Evolutionary conservation across 2,113 vertebrate species (phyloP), one percentile per base, ranked within the genome.

Genomic region (Boleophthalmus pectinirostris): DNA sequence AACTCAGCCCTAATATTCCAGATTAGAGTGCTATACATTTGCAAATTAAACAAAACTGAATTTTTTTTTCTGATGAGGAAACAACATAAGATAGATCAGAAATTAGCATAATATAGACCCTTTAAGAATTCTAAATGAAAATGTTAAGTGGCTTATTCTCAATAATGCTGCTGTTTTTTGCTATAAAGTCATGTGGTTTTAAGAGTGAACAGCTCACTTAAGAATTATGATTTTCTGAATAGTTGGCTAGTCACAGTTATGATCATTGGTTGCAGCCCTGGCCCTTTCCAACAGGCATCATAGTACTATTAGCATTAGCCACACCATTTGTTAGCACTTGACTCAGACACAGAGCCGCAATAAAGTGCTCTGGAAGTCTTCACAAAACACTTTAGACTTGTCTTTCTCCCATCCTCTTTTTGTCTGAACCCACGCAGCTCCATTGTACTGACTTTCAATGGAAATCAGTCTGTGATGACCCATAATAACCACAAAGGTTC

Each of bases 291-390:
- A 29, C 57, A 15, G 13, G 12, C 57, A 29, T 60, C 14, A 60
- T 60, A 15, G 12, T 23, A 25, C 57, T 3, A n/a, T 21, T 21
- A 15, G 57, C 23, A 11, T 56, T 56, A 56, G 14, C 57, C 23
- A 53, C 35, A 69, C 11, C 16, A 46, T 63, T 25, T 47, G n/a
- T 77, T 69, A 20, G 18, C 54, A 63, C 18, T 20, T 14, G 33
- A n/a, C 33, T 38, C 20, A 38, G 8, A 64, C 61, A 21, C 33
- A 64, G 33, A n/a, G 20, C 13, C 43, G 24, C 65, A 66, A 25
- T 47, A 46, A 47, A 66, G 9, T 47, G n/a, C 23, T 45, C 43
- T 64, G 33, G 61, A 64, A 35, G 61, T 76, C 45, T 33, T 13
- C 38, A 13, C 25, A 72, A 49, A 61, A 57, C 18, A 15, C 9